Evolutionary conservation across 2,888 invertebrate genomes (phyloP).

Genomic region (Taphrorychus bicolor): DNA sequence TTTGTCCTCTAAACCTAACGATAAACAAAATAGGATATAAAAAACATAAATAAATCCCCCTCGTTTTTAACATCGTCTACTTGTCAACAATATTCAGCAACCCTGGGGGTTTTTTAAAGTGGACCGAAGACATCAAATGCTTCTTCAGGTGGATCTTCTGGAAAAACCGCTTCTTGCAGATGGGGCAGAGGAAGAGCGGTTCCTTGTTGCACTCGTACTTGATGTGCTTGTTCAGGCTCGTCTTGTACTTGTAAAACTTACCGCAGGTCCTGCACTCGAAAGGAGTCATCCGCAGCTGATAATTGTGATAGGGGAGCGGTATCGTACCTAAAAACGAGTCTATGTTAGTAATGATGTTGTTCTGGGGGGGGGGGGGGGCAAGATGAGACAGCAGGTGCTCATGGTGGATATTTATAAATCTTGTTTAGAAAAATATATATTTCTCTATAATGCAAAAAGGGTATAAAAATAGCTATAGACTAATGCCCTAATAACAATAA

Average conservation of each 20-base stretch:
- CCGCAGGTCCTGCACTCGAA: slow-evolving; percentile 40
- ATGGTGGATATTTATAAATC: too few species aligned
- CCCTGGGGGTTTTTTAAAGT: slow-evolving; percentile 16
- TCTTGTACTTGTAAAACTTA: slow-evolving; percentile 43
- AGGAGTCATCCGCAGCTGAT: slow-evolving; percentile 30
- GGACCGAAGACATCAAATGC: slow-evolving; percentile 38
- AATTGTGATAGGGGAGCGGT: slow-evolving; percentile 23
- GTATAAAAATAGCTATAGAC: too few species aligned
- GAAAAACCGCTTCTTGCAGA: slow-evolving; percentile 59
- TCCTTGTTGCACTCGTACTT: slow-evolving; percentile 52
- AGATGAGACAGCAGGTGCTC: too few species aligned
- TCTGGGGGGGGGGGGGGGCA: too few species aligned
- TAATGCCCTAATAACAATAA: too few species aligned
- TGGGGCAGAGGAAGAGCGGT: slow-evolving; percentile 49
- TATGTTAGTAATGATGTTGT: slow-evolving; percentile 1
- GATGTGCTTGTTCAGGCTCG: slow-evolving; percentile 44
- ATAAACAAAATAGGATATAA: too few species aligned
- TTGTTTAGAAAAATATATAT: not conserved
- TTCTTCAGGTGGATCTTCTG: slow-evolving; percentile 39
- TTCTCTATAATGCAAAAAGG: too few species aligned
- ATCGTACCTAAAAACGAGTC: not conserved
- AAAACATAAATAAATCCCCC: too few species aligned
- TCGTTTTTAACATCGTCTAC: not conserved
- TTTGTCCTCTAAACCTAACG: too few species aligned
- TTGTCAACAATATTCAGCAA: not conserved